phyloP scores from a whole-genome alignment of 2,797 vertebrate species.

The Stomatorhinus walkeri region DNA sequence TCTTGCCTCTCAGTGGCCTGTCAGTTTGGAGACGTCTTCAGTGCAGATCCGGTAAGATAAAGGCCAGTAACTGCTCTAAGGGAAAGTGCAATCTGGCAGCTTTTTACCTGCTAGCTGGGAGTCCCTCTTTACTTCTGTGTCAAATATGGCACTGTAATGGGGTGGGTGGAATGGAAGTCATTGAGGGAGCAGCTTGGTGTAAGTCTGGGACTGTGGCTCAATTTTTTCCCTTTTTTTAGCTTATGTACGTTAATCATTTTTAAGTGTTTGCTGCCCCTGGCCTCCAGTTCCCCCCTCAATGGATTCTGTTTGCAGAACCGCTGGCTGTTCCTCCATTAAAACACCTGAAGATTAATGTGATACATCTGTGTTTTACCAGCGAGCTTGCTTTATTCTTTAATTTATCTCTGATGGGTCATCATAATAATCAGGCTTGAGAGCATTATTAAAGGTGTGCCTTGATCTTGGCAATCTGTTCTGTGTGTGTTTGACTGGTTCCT shows the following conservation, averaged over 20 bases:
- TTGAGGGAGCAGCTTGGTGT: neutral
- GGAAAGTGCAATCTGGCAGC: neutral
- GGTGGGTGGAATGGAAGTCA: neutral
- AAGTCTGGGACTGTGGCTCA: neutral
- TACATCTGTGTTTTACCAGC: constrained; percentile 43
- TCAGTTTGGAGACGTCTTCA: neutral
- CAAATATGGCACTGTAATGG: neutral
- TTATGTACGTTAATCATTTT: neutral
- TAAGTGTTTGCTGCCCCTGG: neutral
- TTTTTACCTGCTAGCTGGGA: neutral
- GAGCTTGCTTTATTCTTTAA: constrained; percentile 54
- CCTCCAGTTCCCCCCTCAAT: neutral
- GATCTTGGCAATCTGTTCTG: neutral
- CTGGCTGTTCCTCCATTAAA: constrained; percentile 25
- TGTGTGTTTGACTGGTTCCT: neutral
- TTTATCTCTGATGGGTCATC: constrained; percentile 24
- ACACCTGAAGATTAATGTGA: constrained; percentile 53
- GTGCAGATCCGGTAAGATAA: neutral
- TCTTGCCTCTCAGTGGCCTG: neutral
- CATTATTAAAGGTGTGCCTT: constrained; percentile 24
- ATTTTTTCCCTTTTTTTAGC: neutral
- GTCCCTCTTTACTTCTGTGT: neutral
- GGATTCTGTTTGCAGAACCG: neutral
- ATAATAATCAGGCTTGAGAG: constrained; percentile 22
- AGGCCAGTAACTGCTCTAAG: neutral